A percentile compares a stretch with the other conserved stretches of the same genome.
These are phyloP conservation scores for Lepetodrilus schrolli DNA, from an alignment of 2,888 invertebrate species.

Conservation along the genomic window DNA sequence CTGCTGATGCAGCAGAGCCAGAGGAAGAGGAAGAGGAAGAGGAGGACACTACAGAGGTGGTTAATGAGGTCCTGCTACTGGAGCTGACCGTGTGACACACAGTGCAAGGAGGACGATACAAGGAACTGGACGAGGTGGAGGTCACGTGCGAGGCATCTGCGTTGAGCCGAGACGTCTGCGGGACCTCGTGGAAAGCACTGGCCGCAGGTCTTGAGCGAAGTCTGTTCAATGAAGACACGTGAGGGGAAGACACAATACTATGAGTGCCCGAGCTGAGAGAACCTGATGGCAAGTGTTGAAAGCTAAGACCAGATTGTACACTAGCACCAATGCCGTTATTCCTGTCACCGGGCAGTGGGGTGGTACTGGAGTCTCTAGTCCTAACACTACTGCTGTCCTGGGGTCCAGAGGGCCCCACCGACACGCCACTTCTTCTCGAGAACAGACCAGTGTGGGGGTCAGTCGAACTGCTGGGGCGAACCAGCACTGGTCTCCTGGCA, in stretches of 20 bases:
- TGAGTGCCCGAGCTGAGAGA: not conserved
- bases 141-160: not conserved
- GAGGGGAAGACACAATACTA: conserved; percentile 26
- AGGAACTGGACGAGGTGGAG: not conserved
- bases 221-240: conserved; percentile 21
- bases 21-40: not conserved
- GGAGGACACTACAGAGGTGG: not conserved
- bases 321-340: not conserved
- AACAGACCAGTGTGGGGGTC: not conserved
- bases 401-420: not conserved
- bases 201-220: conserved; percentile 13
- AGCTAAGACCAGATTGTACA: conserved; percentile 10
- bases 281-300: conserved; percentile 1
- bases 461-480: not conserved
- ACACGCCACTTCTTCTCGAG: not conserved
- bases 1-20: not conserved
- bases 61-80: not conserved
- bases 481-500: not conserved
- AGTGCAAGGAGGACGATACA: not conserved
- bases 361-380: not conserved
- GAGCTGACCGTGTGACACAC: conserved; percentile 9
- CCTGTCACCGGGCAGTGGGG: not conserved
- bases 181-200: conserved; percentile 26
- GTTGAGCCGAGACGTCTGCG: not conserved
- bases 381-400: not conserved